These are phyloP conservation scores for Platysternon megacephalum DNA, from an alignment of 2,113 vertebrate species.

Conservation along the genomic window DNA sequence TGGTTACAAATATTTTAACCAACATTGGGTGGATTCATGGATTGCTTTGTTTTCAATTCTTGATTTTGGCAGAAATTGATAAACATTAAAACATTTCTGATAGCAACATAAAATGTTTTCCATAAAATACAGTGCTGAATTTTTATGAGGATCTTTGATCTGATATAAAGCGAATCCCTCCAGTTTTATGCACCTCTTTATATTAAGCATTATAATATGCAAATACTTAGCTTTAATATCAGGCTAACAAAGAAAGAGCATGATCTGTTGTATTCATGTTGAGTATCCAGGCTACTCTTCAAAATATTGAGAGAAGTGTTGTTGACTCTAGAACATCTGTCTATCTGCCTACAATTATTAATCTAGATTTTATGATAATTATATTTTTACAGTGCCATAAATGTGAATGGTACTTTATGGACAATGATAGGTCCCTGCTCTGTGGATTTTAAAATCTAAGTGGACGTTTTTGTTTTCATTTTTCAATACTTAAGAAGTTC, in stretches of 20 bases:
- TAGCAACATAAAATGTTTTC: background rate
- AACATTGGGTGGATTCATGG: background rate
- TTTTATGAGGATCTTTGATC: background rate
- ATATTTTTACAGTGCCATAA: constrained; percentile 3
- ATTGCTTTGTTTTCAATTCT: background rate
- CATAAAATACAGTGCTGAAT: background rate
- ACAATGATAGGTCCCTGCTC: background rate
- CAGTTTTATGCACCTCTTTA: background rate
- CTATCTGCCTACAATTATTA: background rate
- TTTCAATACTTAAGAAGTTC: background rate
- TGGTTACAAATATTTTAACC: background rate
- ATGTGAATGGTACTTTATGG: background rate
- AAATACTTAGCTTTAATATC: background rate
- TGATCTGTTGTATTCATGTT: background rate
- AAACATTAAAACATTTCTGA: background rate
- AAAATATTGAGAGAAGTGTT: background rate
- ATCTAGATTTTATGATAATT: background rate
- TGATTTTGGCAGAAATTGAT: background rate
- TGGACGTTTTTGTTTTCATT: constrained; percentile 14
- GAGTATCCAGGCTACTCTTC: background rate
- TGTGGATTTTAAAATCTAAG: background rate
- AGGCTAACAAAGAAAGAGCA: background rate
- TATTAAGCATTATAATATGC: background rate
- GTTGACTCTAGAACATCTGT: background rate
- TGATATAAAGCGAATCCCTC: background rate